phyloP scores from a whole-genome alignment of 2,113 vertebrate genomes.

The Melierax canorus region DNA sequence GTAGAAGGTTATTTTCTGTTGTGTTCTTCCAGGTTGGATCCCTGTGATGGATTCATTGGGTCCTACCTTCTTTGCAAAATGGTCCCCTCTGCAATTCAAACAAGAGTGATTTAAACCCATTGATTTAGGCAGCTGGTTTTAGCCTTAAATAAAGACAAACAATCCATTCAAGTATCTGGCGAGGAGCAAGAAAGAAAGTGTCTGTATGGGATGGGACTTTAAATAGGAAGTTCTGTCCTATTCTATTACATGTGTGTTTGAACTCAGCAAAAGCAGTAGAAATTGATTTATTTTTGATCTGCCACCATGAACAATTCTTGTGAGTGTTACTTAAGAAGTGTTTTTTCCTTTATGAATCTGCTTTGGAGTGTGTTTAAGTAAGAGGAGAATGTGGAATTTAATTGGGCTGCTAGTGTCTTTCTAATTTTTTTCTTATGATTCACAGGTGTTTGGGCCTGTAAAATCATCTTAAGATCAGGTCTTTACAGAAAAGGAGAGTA shows the following conservation, averaged over 20 bases:
- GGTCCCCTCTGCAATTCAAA: background rate
- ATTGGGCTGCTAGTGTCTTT: background rate
- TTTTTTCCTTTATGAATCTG: background rate
- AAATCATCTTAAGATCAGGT: background rate
- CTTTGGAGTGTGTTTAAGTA: background rate
- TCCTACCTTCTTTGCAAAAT: background rate
- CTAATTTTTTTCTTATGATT: background rate
- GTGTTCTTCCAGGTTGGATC: background rate
- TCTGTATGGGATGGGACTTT: background rate
- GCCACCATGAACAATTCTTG: background rate
- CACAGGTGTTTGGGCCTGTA: background rate
- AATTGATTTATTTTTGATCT: background rate
- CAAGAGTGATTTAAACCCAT: background rate
- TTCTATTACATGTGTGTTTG: background rate
- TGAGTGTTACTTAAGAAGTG: background rate
- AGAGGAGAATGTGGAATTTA: background rate
- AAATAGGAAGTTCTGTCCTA: background rate
- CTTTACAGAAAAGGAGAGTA: background rate
- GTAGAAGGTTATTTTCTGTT: background rate
- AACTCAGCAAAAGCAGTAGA: background rate
- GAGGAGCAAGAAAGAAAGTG: background rate
- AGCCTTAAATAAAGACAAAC: background rate
- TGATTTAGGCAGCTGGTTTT: background rate
- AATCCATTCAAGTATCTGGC: background rate
- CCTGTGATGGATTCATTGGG: background rate